Base-by-base conservation (phyloP, 2,888 invertebrate species). In the Cheilosia soror region DNA sequence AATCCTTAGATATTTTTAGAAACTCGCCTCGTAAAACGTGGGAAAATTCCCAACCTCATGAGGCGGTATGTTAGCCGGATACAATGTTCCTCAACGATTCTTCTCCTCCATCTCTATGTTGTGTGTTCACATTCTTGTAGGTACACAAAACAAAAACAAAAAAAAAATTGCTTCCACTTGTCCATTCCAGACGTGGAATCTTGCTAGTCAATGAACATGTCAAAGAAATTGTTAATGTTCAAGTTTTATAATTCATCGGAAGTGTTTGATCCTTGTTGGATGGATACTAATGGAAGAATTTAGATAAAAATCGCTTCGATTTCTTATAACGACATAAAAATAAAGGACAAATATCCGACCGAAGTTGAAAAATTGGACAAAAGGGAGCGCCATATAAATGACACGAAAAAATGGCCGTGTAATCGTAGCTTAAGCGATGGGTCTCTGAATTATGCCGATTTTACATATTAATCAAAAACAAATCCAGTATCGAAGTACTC, bases 1-100 rank as follows among this genome's bases (percentile, higher is more conserved):
- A 57, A 77, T 77, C 72, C 78, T 68, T 73, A 83, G 79, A 83
- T 73, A 83, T 79, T 83, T 83, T 83, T 73, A 83, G 83, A 83
- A 42, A 73, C 49, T 33, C 37, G 60, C 31, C 55, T 68, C 57
- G 9, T 60, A 20, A 31, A 73, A 62, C 83, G 83, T 83, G 83
- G 78, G 83, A 83, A 83, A 68, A 51, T 66, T 42, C 33, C 65
- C 37, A 40, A 31, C 20, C 11, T 49, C 7, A 7, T 9, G 13
- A 27, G n/a, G 7, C 3, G 53, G 11, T 53, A 58, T 47, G 65
- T 72, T 65, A 79, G 65, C 58, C 72, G 42, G 78, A 78, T 72
- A 58, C 55, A 72, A 71, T 55, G 40, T 27, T 44, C 31, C 4
- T 63, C 47, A n/a, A 11, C 40, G 6, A 29, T 47, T 55, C 42